These are phyloP conservation scores for Pollenia labialis DNA, from an alignment of 2,888 invertebrate genomes.

Conservation along the genomic window DNA sequence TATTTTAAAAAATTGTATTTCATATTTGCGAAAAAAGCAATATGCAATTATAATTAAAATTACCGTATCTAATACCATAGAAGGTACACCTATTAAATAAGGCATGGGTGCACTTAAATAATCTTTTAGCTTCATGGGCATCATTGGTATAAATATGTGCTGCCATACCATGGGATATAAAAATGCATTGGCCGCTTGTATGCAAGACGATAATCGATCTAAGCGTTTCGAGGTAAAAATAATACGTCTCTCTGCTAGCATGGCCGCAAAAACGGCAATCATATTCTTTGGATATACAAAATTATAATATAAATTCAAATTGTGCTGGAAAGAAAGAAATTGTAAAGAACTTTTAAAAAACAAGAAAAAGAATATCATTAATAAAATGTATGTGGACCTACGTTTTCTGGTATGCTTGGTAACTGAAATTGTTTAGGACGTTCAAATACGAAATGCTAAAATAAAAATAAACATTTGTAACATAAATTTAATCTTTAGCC, in stretches of 20 bases:
- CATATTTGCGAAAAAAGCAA: background rate
- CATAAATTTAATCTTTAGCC: background rate
- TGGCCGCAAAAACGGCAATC: slow-evolving; percentile 97
- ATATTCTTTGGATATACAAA: slow-evolving; percentile 97
- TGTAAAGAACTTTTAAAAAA: slow-evolving; percentile 2
- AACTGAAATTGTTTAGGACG: slow-evolving; percentile 92
- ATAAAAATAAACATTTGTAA: background rate
- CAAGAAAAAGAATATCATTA: background rate
- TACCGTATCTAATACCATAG: slow-evolving; percentile 88
- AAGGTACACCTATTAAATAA: slow-evolving; percentile 97
- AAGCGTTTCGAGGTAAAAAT: slow-evolving; percentile 96
- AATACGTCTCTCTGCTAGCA: slow-evolving; percentile 96
- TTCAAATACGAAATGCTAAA: slow-evolving; percentile 90
- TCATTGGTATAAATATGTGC: slow-evolving; percentile 98
- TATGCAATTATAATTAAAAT: too few species aligned
- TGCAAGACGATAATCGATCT: slow-evolving; percentile 95
- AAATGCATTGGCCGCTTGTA: slow-evolving; percentile 96
- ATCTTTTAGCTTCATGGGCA: slow-evolving; percentile 95
- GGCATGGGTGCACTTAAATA: slow-evolving; percentile 98
- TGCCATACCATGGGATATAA: slow-evolving; percentile 99
- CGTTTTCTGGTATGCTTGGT: slow-evolving; percentile 98
- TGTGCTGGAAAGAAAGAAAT: slow-evolving; percentile 89
- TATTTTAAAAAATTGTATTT: slow-evolving; percentile 59
- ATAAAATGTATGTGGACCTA: slow-evolving; percentile 85
- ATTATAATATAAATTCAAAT: slow-evolving; percentile 98